Evolutionary conservation across 2,113 vertebrate species (phyloP).

Genomic region (Orycteropus afer): DNA sequence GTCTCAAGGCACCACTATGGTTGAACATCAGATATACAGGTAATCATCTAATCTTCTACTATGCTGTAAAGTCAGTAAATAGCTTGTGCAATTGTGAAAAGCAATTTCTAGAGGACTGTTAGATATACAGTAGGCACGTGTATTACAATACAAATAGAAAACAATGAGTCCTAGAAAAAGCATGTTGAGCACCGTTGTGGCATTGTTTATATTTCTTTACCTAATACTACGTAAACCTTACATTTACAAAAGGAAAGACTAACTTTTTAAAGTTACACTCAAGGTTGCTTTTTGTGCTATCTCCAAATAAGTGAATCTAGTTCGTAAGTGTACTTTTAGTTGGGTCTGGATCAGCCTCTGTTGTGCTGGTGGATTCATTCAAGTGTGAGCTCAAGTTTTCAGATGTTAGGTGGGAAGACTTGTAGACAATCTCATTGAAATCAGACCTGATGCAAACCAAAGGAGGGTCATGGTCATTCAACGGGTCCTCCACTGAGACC

Average conservation of each 20-base stretch:
- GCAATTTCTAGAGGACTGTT: conserved; percentile 88
- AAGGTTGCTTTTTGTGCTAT: conserved; percentile 76
- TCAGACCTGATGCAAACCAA: conserved; percentile 91
- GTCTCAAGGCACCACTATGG: conserved; percentile 93
- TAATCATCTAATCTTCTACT: conserved; percentile 83
- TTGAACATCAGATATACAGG: conserved; percentile 85
- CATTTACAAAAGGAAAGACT: conserved; percentile 85
- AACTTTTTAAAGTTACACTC: conserved; percentile 74
- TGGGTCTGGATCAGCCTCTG: conserved; percentile 80
- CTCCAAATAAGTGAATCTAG: conserved; percentile 73
- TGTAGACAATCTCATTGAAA: conserved; percentile 89
- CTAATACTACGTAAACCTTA: conserved; percentile 86
- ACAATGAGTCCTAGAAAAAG: conserved; percentile 87
- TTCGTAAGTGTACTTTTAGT: conserved; percentile 78
- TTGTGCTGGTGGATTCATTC: conserved; percentile 80
- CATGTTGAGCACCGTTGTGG: conserved; percentile 92
- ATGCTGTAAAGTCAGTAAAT: conserved; percentile 81
- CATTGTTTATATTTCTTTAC: conserved; percentile 83
- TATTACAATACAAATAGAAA: conserved; percentile 88
- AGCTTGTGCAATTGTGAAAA: conserved; percentile 86
- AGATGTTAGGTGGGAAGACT: conserved; percentile 86
- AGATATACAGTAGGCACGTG: conserved; percentile 87
- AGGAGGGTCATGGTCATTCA: conserved; percentile 89
- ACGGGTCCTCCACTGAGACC: conserved; percentile 87
- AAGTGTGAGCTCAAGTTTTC: conserved; percentile 87